A percentile compares a stretch with the other conserved stretches of the same genome.
Conservation (phyloP, 2,888 invertebrate genomes). For the Leucophenga montana region DNA sequence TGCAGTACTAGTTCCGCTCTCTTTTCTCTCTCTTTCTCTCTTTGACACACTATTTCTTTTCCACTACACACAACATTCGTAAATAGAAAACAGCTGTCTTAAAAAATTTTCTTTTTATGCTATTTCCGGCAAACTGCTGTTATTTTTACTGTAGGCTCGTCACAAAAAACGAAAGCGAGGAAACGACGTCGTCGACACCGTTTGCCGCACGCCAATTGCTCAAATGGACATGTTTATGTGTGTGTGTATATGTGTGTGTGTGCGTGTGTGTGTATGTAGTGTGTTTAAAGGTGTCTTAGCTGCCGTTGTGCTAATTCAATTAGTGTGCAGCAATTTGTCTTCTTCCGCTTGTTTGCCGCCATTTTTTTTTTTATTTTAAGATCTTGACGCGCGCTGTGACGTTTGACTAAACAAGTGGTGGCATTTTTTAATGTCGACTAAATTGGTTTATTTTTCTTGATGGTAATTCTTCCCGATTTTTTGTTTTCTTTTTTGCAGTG, state of each 20-base stretch:
- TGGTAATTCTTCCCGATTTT: background rate
- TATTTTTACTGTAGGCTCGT: slow-evolving; percentile 8
- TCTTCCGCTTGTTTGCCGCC: background rate
- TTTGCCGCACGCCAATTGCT: slow-evolving; percentile 15
- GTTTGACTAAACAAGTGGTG: background rate
- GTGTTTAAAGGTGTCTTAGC: too few species aligned
- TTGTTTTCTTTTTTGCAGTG: slow-evolving; percentile 76
- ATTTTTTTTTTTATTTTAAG: background rate
- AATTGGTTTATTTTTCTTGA: background rate
- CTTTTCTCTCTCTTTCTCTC: too few species aligned
- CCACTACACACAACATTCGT: slow-evolving; percentile 9
- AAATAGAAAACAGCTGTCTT: background rate
- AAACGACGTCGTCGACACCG: slow-evolving; percentile 25
- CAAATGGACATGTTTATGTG: background rate
- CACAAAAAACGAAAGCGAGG: background rate
- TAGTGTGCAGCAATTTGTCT: slow-evolving; percentile 34
- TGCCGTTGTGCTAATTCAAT: slow-evolving; percentile 56
- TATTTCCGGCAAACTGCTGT: background rate
- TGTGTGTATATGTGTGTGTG: background rate
- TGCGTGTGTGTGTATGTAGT: background rate
- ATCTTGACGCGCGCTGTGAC: background rate
- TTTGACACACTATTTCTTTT: background rate
- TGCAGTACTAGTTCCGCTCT: too few species aligned
- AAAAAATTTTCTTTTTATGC: background rate
- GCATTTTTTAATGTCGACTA: background rate